A percentile compares a stretch with the other conserved stretches of the same genome.
These are phyloP conservation scores for Contarinia nasturtii DNA, from an alignment of 1,140 invertebrate species.

Conservation along the genomic window DNA sequence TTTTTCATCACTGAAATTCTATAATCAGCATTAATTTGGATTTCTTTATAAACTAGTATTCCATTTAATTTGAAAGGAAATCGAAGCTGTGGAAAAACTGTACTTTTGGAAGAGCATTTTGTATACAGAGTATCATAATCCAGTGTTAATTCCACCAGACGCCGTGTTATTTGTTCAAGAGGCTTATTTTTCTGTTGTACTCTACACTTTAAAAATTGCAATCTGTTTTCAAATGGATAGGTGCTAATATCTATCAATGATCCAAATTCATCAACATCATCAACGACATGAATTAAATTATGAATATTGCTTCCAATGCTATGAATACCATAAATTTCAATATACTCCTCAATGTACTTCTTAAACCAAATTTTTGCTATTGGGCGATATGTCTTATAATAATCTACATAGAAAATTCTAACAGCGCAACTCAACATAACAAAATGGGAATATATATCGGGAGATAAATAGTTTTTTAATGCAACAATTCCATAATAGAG, in stretches of 20 bases:
- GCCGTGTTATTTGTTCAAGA: background rate
- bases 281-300: conserved; percentile 9
- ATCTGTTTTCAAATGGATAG: background rate
- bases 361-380: too few species aligned
- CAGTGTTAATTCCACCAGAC: background rate
- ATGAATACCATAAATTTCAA: background rate
- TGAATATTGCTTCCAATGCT: conserved; percentile 9
- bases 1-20: too few species aligned
- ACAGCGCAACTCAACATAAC: conserved; percentile 1
- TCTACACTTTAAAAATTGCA: background rate
- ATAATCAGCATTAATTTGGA: too few species aligned
- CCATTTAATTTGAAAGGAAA: too few species aligned
- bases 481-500: conserved; percentile 3
- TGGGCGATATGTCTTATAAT: too few species aligned
- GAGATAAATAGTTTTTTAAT: conserved; percentile 3
- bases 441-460: conserved; percentile 3
- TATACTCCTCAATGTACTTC: too few species aligned
- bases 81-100: too few species aligned
- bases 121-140: too few species aligned
- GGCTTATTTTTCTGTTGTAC: background rate
- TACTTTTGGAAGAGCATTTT: too few species aligned
- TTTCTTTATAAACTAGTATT: too few species aligned
- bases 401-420: background rate
- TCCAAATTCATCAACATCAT: conserved; percentile 10
- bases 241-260: conserved; percentile 7